Evolutionary conservation across 2,888 invertebrate species (phyloP), one percentile per base, ranked within the genome.

Genomic region (Coenonympha arcania): DNA sequence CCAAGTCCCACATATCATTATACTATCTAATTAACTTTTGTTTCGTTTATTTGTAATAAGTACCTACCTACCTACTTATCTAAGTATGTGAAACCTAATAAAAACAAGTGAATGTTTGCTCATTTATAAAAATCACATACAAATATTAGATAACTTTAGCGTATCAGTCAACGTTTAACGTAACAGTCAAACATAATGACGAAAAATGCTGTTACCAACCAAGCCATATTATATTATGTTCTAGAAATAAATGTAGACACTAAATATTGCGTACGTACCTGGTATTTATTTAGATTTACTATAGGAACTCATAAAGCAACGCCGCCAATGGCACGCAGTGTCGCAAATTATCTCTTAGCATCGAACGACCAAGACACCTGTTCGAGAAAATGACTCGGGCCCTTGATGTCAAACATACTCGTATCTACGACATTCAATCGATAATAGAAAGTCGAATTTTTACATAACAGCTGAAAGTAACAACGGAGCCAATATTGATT

Each of bases 401-500:
- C 47, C 42, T 45, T 26, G 44, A 50, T 53, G 44, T 39, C 24
- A 48, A 48, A 39, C 30, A 37, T 40, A 41, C n/a, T n/a, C n/a
- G n/a, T 18, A 31, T 40, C 16, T 16, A 34, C 43, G 42, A 16
- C 39, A 48, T 11, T 42, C 43, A 24, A 54, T 64, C 54, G 54
- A 65, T 60, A 59, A 37, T 76, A 68, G 81, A 82, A 82, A 80
- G 79, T 73, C 54, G 66, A 71, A n/a, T n/a, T n/a, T 78, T 81
- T 79, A 76, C 73, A 72, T 73, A 77, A 80, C 71, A 77, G 79
- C 72, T 71, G 68, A 75, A 75, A 70, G 72, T 70, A 68, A 68
- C 70, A 68, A 72, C 71, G 75, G 65, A 72, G 68, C 72, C 65
- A 74, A 80, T 78, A 81, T 76, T 79, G 53, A 59, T 61, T 54